Evolutionary conservation across 2,888 invertebrate species (phyloP).

Genomic region (Trisateles emortualis): DNA sequence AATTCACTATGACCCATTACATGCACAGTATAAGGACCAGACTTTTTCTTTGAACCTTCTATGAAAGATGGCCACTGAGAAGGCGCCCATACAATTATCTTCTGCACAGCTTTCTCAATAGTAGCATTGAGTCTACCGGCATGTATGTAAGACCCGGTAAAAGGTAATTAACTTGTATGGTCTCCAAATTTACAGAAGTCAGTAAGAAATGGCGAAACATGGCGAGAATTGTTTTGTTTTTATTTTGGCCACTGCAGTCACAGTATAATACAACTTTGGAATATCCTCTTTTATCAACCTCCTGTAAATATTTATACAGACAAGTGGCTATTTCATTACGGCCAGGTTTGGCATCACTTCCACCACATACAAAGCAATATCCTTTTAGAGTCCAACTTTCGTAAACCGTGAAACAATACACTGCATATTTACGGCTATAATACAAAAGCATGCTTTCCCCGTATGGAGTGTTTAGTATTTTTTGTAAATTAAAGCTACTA

Average conservation of each 20-base stretch:
- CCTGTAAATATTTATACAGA: not conserved
- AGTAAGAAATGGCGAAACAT: constrained; percentile 20
- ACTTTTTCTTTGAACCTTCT: too few species aligned
- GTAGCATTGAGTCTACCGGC: constrained; percentile 3
- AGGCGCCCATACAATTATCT: too few species aligned
- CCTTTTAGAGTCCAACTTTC: constrained; percentile 7
- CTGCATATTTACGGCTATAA: constrained; percentile 3
- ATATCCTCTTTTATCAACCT: not conserved
- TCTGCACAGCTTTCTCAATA: too few species aligned
- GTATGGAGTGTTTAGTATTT: constrained; percentile 8
- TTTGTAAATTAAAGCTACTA: constrained; percentile 12
- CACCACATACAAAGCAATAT: constrained; percentile 9
- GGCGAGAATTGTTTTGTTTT: constrained; percentile 7
- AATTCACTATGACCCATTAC: too few species aligned
- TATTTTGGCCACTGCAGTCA: constrained; percentile 5
- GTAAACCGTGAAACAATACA: constrained; percentile 13
- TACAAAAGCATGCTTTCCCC: constrained; percentile 6
- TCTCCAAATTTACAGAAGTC: constrained; percentile 19
- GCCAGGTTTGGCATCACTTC: constrained; percentile 1
- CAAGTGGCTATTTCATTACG: not conserved
- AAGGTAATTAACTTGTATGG: constrained; percentile 43
- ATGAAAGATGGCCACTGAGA: too few species aligned
- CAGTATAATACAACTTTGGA: not conserved
- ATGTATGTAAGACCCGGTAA: constrained; percentile 34
- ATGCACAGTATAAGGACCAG: too few species aligned